Evolutionary conservation across 2,113 vertebrate species (phyloP).

Genomic region (Rutilus rutilus): DNA sequence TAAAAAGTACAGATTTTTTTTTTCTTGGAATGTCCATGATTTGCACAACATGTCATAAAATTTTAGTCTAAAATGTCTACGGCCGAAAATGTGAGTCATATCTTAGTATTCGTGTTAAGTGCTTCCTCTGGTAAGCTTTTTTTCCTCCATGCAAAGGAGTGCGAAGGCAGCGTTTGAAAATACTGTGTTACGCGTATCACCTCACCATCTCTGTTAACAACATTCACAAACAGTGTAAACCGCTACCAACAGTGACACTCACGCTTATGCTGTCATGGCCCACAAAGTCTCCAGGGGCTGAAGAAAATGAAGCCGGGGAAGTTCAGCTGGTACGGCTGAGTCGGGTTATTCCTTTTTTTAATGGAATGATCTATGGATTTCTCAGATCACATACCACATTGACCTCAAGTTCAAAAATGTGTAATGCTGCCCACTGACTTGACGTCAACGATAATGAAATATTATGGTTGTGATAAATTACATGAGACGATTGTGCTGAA

Average conservation of each 20-base stretch:
- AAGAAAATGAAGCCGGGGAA: background rate
- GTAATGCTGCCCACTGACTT: background rate
- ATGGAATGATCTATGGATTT: conserved; percentile 3
- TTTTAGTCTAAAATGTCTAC: no score
- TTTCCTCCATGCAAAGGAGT: background rate
- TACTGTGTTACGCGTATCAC: conserved; percentile 47
- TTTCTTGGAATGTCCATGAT: background rate
- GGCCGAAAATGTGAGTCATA: conserved; percentile 22
- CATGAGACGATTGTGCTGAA: background rate
- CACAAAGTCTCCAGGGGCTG: background rate
- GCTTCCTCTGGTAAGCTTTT: conserved; percentile 11
- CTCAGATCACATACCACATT: background rate
- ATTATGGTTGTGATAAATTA: background rate
- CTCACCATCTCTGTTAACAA: conserved; percentile 52
- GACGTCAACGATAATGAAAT: background rate
- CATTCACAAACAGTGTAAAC: conserved; percentile 2
- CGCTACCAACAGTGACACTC: conserved; percentile 28
- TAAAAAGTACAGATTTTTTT: no score
- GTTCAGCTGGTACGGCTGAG: conserved; percentile 16
- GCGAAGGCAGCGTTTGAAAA: conserved; percentile 37
- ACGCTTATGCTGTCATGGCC: background rate
- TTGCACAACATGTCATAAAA: background rate
- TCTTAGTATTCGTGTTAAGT: background rate
- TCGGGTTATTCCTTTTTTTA: background rate
- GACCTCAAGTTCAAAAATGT: background rate